phyloP scores from a whole-genome alignment of 1,140 invertebrate genomes.

The Uloborus diversus region DNA sequence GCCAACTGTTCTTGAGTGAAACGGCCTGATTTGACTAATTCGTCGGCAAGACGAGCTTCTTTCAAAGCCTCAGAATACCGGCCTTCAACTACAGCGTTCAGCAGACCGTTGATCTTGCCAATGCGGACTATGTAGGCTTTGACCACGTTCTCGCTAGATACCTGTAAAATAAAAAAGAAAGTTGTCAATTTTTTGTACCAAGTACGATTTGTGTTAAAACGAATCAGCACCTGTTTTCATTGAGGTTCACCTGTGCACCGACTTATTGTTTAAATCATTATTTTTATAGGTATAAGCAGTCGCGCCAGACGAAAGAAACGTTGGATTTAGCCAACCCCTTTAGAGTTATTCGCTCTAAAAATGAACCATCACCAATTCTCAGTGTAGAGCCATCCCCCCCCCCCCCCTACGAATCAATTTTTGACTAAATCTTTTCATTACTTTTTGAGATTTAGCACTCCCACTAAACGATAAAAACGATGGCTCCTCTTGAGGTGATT shows the following conservation, averaged over 20 bases:
- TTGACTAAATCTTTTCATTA: too few species aligned
- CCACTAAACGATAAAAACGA: too few species aligned
- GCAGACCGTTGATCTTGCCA: slow-evolving; percentile 60
- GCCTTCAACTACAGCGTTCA: slow-evolving; percentile 63
- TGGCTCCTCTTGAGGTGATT: too few species aligned
- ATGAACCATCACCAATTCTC: too few species aligned
- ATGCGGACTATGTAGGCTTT: slow-evolving; percentile 61
- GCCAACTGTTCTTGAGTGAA: slow-evolving; percentile 52
- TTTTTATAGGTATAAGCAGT: neutral
- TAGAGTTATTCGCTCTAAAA: too few species aligned
- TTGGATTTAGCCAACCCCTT: too few species aligned
- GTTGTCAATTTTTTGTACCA: neutral
- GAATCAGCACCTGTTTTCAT: neutral
- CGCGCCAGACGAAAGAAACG: neutral
- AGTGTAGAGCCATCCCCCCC: too few species aligned
- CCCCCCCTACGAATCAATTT: too few species aligned
- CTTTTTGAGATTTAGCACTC: too few species aligned
- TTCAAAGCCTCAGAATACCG: slow-evolving; percentile 61
- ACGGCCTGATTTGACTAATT: slow-evolving; percentile 57
- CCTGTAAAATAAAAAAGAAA: slow-evolving; percentile 26
- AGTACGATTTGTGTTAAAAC: neutral
- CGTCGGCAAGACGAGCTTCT: slow-evolving; percentile 61
- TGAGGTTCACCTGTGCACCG: too few species aligned
- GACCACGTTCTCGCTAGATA: slow-evolving; percentile 60
- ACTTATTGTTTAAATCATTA: neutral